A percentile compares a stretch with the other conserved stretches of the same genome.
Conservation (phyloP, 2,797 vertebrate genomes). For the Nasua narica region DNA sequence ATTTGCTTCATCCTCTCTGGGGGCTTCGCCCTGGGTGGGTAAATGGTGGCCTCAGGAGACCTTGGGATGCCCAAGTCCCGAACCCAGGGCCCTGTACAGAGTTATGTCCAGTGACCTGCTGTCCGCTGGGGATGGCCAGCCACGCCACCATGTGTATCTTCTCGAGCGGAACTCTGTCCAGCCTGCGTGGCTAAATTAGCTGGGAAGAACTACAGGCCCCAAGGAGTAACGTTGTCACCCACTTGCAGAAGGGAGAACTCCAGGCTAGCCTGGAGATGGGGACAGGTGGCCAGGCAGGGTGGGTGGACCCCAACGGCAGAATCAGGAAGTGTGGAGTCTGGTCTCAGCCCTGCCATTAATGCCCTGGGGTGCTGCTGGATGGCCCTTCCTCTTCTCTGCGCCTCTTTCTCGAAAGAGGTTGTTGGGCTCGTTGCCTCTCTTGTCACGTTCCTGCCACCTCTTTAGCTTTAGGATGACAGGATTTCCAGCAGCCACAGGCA, state of each 20-base stretch:
- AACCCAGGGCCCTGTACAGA: rapidly evolving
- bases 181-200: neutral
- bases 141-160: neutral
- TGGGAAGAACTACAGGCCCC: neutral
- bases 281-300: neutral
- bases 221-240: neutral
- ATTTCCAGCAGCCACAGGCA: neutral
- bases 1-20: neutral
- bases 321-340: too few relatives aligned
- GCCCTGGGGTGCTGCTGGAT: too few relatives aligned
- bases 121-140: neutral
- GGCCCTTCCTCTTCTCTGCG: neutral
- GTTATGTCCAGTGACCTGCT: rapidly evolving
- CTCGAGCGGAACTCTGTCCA: neutral
- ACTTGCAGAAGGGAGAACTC: neutral
- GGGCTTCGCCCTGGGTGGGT: neutral
- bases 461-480: neutral
- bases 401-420: rapidly evolving
- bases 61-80: neutral
- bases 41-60: neutral
- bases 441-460: neutral
- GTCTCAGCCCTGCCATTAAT: neutral
- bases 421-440: neutral
- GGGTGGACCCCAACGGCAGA: rapidly evolving
- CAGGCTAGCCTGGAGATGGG: neutral